phyloP scores from a whole-genome alignment of 2,888 invertebrate genomes.

The Drosophila subquinaria region DNA sequence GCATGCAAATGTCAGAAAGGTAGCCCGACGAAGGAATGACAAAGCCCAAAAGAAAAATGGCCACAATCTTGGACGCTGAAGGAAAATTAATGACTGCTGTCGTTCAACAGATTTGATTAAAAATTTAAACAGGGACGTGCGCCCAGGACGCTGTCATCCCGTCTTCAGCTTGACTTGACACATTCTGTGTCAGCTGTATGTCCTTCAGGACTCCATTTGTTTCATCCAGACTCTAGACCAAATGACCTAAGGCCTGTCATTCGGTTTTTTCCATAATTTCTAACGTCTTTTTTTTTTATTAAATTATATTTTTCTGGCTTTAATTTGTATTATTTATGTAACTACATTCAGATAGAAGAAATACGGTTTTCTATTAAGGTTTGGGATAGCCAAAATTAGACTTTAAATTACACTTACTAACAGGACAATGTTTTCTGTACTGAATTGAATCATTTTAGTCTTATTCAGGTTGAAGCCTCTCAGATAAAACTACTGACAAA shows the following conservation, averaged over 20 bases:
- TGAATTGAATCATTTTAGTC: too few species aligned
- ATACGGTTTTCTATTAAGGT: too few species aligned
- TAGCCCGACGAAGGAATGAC: conserved; percentile 27
- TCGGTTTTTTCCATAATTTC: not conserved
- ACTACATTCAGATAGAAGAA: too few species aligned
- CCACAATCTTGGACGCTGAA: conserved; percentile 54
- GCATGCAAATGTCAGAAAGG: conserved; percentile 59
- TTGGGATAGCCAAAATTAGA: too few species aligned
- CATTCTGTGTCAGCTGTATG: conserved; percentile 46
- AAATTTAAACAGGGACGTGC: conserved; percentile 55
- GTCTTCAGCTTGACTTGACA: conserved; percentile 69
- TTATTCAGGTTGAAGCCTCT: too few species aligned
- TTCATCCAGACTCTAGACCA: not conserved
- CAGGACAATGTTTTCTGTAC: too few species aligned
- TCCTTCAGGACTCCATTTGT: conserved; percentile 10
- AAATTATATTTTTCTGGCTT: not conserved
- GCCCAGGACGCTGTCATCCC: conserved; percentile 52
- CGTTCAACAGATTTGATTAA: conserved; percentile 63
- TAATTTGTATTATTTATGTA: not conserved
- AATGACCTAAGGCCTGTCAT: conserved; percentile 1
- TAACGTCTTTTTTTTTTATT: not conserved
- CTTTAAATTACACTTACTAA: too few species aligned
- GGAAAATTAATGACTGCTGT: conserved; percentile 63
- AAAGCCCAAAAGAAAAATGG: conserved; percentile 58
- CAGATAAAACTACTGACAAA: not conserved